A percentile compares a stretch with the other conserved stretches of the same genome.
phyloP scores from a whole-genome alignment of 2,797 vertebrate species.

The Halcyon smyrnensis region DNA sequence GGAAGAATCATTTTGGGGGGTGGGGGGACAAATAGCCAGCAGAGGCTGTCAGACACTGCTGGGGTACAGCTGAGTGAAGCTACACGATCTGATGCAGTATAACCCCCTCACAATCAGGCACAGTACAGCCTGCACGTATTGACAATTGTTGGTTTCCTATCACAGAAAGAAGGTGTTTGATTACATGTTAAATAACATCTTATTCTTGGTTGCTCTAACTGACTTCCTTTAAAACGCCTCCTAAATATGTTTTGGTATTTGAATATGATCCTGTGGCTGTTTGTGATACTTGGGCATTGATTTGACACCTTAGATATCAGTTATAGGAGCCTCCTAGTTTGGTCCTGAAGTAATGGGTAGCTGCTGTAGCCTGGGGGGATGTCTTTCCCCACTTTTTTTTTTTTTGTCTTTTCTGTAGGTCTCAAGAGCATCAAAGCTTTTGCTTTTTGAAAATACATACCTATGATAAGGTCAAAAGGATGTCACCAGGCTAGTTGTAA shows the following conservation, averaged over 20 bases:
- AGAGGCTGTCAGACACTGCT: background rate
- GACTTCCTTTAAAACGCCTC: background rate
- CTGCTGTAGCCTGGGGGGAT: rapidly evolving
- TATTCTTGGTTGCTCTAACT: background rate
- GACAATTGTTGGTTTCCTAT: background rate
- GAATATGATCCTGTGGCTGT: background rate
- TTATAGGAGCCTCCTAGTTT: background rate
- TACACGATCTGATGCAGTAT: background rate
- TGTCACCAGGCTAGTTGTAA: background rate
- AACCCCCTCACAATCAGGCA: background rate
- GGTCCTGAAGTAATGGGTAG: background rate
- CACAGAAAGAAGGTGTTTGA: background rate
- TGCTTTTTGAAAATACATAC: background rate
- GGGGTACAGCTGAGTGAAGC: background rate
- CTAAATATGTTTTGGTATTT: background rate
- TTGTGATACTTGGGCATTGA: background rate
- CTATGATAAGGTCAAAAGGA: background rate
- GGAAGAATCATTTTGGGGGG: background rate
- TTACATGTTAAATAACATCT: background rate
- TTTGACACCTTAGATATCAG: background rate
- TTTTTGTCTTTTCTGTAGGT: background rate
- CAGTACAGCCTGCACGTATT: rapidly evolving
- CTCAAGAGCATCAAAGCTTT: background rate
- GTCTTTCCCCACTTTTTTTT: too few relatives aligned
- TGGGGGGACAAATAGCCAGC: background rate